Base-by-base conservation (phyloP, 2,888 invertebrate genomes). In the Leucoma salicis region DNA sequence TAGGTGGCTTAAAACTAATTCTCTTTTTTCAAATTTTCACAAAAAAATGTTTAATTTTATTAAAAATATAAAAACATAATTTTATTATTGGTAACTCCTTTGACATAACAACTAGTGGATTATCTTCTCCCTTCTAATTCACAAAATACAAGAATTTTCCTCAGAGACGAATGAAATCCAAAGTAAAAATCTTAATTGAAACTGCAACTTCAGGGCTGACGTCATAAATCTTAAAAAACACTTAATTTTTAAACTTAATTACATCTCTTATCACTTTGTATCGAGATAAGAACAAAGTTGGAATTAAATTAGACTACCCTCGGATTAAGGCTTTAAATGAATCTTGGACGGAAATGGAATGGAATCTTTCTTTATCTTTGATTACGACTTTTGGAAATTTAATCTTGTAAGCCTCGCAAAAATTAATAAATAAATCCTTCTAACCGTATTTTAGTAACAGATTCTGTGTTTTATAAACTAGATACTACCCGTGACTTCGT, bases 241-340 rank as follows among this genome's bases (percentile, higher is more conserved):
- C 44, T 57, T 44, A 43, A 51, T 53, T 27, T 27, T 27, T 11
- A 53, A 61, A 56, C 56, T 61, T 56, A 61, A 61, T 61, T 61
- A 61, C 58, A 56, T 56, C 44, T 38, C 41, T 61, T 61, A 61
- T 61, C 60, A 44, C 16, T 11, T 43, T 56, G 56, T 56, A 61
- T 60, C 59, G 55, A 44, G 60, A 61, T 61, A 61, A 61, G 50
- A 33, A 31, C 33, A 58, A 58, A 58, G 53, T 61, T 61, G 44
- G 56, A 61, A 61, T 61, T 61, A 61, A 61, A 61, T 61, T 53
- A 55, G 41, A 43, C 37, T 43, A 37, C 43, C 56, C 50, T 14
- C 39, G 31, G 39, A 35, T 28, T 39, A 35, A 39, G 44, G 18
- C 14, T 40, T 41, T 18, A 13, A 37, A 32, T 41, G 50, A 34